These are phyloP conservation scores for Drosophila kikkawai DNA, from an alignment of 1,140 invertebrate genomes.

Conservation along the genomic window DNA sequence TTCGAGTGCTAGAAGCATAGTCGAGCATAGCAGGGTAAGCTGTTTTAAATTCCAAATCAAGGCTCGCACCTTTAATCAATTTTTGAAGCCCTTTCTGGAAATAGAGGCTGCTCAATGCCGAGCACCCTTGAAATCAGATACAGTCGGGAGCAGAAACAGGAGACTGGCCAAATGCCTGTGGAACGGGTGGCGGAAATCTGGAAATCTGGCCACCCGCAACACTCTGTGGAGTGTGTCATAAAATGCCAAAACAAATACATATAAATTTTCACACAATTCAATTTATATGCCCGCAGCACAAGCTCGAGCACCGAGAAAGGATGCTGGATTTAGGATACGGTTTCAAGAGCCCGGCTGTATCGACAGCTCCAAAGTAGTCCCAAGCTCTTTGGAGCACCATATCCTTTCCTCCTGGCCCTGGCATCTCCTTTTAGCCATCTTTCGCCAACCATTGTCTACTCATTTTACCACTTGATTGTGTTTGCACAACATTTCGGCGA, in stretches of 20 bases:
- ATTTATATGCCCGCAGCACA: constrained; percentile 61
- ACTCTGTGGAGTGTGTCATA: constrained; percentile 66
- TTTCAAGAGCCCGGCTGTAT: constrained; percentile 50
- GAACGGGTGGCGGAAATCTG: constrained; percentile 4
- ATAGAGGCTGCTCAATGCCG: constrained; percentile 12
- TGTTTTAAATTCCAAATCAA: constrained; percentile 73
- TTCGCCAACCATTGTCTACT: constrained; percentile 62
- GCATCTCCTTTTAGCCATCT: constrained; percentile 17
- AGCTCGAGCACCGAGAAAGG: constrained; percentile 36
- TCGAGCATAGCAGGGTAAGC: not conserved
- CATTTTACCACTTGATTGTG: constrained; percentile 76
- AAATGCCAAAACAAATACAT: constrained; percentile 76
- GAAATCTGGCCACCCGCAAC: constrained; percentile 49
- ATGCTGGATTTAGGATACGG: constrained; percentile 49
- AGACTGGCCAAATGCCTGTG: not conserved
- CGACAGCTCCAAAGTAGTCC: constrained; percentile 46
- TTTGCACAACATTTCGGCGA: constrained; percentile 61
- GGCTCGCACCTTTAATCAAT: constrained; percentile 68
- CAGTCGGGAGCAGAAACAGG: constrained; percentile 30
- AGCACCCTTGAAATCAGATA: constrained; percentile 36
- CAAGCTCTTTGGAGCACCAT: constrained; percentile 3
- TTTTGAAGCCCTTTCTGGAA: constrained; percentile 21
- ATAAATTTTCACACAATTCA: constrained; percentile 75
- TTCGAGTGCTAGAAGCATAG: not conserved
- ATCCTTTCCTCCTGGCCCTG: constrained; percentile 12